Evolutionary conservation across 2,113 vertebrate genomes (phyloP), one percentile per base, ranked within the genome.

Genomic region (Athene cunicularia): DNA sequence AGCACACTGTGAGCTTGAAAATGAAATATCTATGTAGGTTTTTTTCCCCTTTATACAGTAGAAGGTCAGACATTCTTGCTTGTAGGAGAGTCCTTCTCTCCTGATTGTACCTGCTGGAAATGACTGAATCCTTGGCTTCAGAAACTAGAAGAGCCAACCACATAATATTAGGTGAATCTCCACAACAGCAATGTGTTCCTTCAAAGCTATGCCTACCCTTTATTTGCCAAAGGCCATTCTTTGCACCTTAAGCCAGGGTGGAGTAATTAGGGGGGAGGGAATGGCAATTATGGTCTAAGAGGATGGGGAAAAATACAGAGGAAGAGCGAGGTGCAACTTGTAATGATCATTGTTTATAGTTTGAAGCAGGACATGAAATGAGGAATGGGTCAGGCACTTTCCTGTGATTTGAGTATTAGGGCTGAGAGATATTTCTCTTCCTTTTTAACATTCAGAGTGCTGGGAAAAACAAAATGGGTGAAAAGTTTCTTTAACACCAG

Each of bases 221-320:
- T 93, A 73, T 82, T 90, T 94, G 70, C 90, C 87, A 94, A 85
- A 90, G 50, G 62, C 81, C 85, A 91, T 90, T 95, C 43, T 8
- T 91, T 88, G 33, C 90, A 87, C 70, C 71, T 85, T 95, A 97
- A 96, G 84, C 60, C 70, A 88, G 95, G 92, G 96, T 95, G 96
- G 95, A 93, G 93, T 94, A 97, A 96, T 90, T 64, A 96, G 53
- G 66, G 95, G 77, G 77, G 70, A 94, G 62, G 80, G 88, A 88
- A 92, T 80, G 50, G 28, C 53, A 80, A 95, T 95, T 97, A 96
- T 59, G 85, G 79, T 62, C 75, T 95, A 95, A 93, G 75, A 88
- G 49, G 77, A 95, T 77, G 74, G 85, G 50, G 81, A 88, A 96
- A 95, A 95, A 73, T 74, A 86, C 53, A 95, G 88, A 83, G 30